Evolutionary conservation across 2,888 invertebrate genomes (phyloP).

Genomic region (Agonopterix subpropinquella): DNA sequence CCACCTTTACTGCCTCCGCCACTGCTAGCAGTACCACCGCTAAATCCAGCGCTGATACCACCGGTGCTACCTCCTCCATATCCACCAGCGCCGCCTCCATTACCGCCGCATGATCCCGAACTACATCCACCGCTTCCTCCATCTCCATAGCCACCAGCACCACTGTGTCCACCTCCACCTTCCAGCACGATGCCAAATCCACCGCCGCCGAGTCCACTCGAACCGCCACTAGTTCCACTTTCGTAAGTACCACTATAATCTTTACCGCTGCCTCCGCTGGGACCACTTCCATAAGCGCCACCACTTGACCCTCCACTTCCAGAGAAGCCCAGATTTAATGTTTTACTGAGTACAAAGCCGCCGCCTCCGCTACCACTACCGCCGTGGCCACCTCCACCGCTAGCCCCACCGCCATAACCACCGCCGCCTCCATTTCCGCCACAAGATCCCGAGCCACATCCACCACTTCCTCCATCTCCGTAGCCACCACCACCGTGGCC

Average conservation of each 20-base stretch:
- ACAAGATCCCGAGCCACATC: constrained; percentile 13
- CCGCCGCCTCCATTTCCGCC: constrained; percentile 13
- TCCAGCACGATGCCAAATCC: constrained; percentile 2
- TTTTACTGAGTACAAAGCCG: not conserved
- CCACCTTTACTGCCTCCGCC: constrained; percentile 22
- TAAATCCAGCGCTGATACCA: constrained; percentile 15
- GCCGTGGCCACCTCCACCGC: constrained; percentile 5
- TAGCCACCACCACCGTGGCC: constrained; percentile 12
- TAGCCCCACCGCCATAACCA: constrained; percentile 4
- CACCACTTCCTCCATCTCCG: constrained; percentile 14
- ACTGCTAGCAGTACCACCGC: constrained; percentile 16
- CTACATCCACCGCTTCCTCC: constrained; percentile 16
- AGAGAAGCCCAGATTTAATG: not conserved
- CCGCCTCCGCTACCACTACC: constrained; percentile 7
- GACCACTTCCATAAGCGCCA: constrained; percentile 12
- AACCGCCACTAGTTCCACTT: not conserved
- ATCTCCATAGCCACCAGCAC: not conserved
- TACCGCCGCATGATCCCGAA: constrained; percentile 26
- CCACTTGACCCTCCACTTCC: constrained; percentile 15
- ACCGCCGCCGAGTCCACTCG: constrained; percentile 3
- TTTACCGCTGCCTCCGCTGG: constrained; percentile 11
- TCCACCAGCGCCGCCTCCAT: constrained; percentile 36
- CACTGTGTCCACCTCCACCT: constrained; percentile 8
- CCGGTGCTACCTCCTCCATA: constrained; percentile 14
- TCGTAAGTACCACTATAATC: constrained; percentile 18